A percentile compares a stretch with the other conserved stretches of the same genome.
These are phyloP conservation scores for Chloroclystis v-ata DNA, from an alignment of 2,888 invertebrate species.

Conservation along the genomic window DNA sequence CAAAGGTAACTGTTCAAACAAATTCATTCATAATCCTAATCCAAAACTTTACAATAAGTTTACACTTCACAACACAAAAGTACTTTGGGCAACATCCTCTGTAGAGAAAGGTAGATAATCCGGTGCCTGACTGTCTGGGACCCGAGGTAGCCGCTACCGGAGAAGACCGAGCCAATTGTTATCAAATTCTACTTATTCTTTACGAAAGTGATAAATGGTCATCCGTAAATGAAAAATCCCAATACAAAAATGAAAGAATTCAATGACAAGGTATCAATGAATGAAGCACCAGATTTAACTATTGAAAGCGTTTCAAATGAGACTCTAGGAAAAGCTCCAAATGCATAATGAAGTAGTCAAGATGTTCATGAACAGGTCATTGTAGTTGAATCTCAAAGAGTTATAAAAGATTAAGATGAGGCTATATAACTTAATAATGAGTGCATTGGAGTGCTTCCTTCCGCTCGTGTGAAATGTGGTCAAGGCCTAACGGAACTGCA, in stretches of 20 bases:
- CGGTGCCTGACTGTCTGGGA: slow-evolving; percentile 60
- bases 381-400: background rate
- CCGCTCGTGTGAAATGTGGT: slow-evolving; percentile 5
- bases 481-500: background rate
- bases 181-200: slow-evolving; percentile 9
- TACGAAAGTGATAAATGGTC: slow-evolving; percentile 11
- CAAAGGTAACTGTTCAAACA: slow-evolving; percentile 36
- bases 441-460: slow-evolving; percentile 8
- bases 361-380: slow-evolving; percentile 1
- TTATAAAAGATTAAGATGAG: background rate
- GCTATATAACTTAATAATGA: background rate
- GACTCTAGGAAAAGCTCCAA: slow-evolving; percentile 4
- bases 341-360: slow-evolving; percentile 7
- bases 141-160: slow-evolving; percentile 17
- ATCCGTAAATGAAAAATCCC: slow-evolving; percentile 2
- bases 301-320: slow-evolving; percentile 8
- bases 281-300: background rate
- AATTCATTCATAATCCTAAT: slow-evolving; percentile 42
- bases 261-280: background rate
- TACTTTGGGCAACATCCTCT: slow-evolving; percentile 25
- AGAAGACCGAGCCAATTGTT: slow-evolving; percentile 9
- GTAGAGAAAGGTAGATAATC: slow-evolving; percentile 39
- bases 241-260: slow-evolving; percentile 1
- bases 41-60: slow-evolving; percentile 56
- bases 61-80: slow-evolving; percentile 54